Evolutionary conservation across 2,888 invertebrate species (phyloP), one percentile per base, ranked within the genome.

Genomic region (Euclidia mi): DNA sequence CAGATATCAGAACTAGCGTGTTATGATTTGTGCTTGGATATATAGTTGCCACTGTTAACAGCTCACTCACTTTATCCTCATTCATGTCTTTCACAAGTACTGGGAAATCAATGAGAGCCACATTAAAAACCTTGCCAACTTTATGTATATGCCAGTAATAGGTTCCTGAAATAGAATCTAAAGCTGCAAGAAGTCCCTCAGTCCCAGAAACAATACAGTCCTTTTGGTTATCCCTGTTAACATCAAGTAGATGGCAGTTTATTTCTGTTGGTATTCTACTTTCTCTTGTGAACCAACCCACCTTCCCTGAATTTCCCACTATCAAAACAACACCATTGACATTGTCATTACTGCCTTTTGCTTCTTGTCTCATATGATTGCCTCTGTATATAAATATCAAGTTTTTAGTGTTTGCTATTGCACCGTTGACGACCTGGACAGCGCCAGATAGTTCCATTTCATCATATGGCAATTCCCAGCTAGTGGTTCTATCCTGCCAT

Each of bases 121-220:
- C 93, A 57, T 95, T 95, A 57, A 89, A 91, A 20, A 90, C 84
- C 61, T 89, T 90, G 15, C 93, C 95, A 82, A 90, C 95, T 79
- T 92, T 95, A 76, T 95, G 96, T 58, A 94, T 95, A 76, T 95
- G 95, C 95, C 95, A 96, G 71, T 90, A 94, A 81, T 94, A 94
- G 76, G 95, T 95, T 60, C 90, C 95, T 0, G 91, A 94, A n/a
- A 91, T 68, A 3, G 93, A 92, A 72, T 95, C 95, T 80, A 89
- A 85, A 51, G 95, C 95, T 71, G 89, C 95, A 55, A 95, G 79
- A 9, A 94, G 70, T 0, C 97, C 97, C 65, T 95, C 96, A 28
- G 96, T 95, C 15, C 97, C 97, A 12, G 96, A 95, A 3, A 98
- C 95, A 49, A 98, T 92, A 70, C 98, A 98, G 78, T 98, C 97